Evolutionary conservation across 2,888 invertebrate genomes (phyloP).

Genomic region (Drosophila borborema): DNA sequence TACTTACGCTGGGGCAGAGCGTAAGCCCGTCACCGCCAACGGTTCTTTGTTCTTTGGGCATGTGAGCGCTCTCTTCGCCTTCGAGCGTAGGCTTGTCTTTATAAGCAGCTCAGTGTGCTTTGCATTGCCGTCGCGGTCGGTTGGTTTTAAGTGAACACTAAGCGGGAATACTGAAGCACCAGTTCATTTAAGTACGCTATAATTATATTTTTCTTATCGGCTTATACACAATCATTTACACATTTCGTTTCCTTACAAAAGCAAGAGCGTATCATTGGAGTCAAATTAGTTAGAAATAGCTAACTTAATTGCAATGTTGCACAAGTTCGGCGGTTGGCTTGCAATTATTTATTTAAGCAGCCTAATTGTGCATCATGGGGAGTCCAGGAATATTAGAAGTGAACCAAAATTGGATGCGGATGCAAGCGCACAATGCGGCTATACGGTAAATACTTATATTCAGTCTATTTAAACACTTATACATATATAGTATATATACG

Average conservation of each 20-base stretch:
- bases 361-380: conserved; percentile 32
- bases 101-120: conserved; percentile 33
- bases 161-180: conserved; percentile 1
- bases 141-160: conserved; percentile 2
- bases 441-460: conserved; percentile 66
- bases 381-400: conserved; percentile 48
- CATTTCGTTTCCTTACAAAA: conserved; percentile 8
- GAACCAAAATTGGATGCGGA: conserved; percentile 36
- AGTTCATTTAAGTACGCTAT: conserved; percentile 14
- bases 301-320: conserved; percentile 45
- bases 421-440: conserved; percentile 71
- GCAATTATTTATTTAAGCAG: conserved; percentile 35
- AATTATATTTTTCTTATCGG: conserved; percentile 48
- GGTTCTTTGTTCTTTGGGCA: neutral
- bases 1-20: neutral
- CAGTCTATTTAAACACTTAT: neutral
- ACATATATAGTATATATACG: neutral
- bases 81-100: conserved; percentile 28
- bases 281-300: conserved; percentile 11
- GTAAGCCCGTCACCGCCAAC: neutral
- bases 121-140: conserved; percentile 32
- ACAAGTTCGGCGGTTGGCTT: conserved; percentile 26
- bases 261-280: conserved; percentile 2
- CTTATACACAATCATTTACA: neutral
- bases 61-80: conserved; percentile 16